Evolutionary conservation across 2,113 vertebrate genomes (phyloP).

Genomic region (Asarcornis scutulata): DNA sequence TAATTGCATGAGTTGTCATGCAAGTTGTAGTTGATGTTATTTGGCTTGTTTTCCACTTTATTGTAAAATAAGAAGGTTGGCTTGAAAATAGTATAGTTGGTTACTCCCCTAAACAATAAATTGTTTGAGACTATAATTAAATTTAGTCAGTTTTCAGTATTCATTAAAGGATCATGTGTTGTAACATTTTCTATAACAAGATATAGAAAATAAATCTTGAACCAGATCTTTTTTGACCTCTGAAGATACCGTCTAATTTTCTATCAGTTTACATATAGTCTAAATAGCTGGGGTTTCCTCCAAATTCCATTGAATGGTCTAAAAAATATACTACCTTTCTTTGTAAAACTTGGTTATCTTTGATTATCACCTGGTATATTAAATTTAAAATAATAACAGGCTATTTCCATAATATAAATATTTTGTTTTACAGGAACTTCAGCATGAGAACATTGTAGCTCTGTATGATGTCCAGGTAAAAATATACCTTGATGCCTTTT

Average conservation of each 20-base stretch:
- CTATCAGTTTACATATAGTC: not conserved
- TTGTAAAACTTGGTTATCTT: not conserved
- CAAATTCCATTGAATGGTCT: not conserved
- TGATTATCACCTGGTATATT: not conserved
- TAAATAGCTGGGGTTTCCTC: not conserved
- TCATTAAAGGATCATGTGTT: not conserved
- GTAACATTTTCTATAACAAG: constrained; percentile 8
- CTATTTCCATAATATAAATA: not conserved
- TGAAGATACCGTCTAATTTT: not conserved
- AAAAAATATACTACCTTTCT: not conserved
- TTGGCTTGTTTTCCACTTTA: not conserved
- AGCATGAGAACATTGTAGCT: constrained; percentile 98
- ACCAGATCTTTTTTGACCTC: constrained; percentile 8
- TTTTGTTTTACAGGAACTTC: constrained; percentile 87
- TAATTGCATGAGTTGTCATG: not conserved
- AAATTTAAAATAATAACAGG: not conserved
- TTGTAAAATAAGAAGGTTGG: not conserved
- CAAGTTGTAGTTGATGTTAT: not conserved
- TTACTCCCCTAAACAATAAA: not conserved
- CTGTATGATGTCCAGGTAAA: constrained; percentile 98
- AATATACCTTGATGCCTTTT: not conserved
- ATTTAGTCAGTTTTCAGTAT: not conserved
- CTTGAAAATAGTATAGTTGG: not conserved
- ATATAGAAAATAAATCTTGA: not conserved
- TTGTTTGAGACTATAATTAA: not conserved